A percentile compares a stretch with the other conserved stretches of the same genome.
These are phyloP conservation scores for Apeltes quadracus DNA, from an alignment of 2,113 vertebrate genomes.

Conservation along the genomic window DNA sequence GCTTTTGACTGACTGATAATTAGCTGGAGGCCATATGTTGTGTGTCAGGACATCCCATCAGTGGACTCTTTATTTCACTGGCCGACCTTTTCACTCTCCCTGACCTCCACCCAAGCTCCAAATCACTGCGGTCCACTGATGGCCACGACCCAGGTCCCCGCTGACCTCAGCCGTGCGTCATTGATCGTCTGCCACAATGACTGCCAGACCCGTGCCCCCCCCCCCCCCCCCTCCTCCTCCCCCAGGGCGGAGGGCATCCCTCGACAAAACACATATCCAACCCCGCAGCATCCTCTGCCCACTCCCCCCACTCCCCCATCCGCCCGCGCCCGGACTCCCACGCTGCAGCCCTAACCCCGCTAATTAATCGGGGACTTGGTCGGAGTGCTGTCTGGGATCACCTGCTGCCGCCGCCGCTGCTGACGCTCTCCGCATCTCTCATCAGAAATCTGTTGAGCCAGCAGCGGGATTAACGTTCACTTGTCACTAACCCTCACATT, in stretches of 20 bases:
- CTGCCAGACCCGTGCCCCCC: constrained; percentile 15
- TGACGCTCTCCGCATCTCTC: constrained; percentile 33
- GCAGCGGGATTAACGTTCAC: constrained; percentile 45
- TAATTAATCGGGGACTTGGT: constrained; percentile 65
- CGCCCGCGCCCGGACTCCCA: constrained; percentile 51
- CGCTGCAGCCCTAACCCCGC: constrained; percentile 32
- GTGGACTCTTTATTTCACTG: constrained; percentile 47
- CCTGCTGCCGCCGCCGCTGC: constrained; percentile 44
- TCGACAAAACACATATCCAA: constrained; percentile 15
- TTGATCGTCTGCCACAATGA: constrained; percentile 58
- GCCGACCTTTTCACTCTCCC: constrained; percentile 40
- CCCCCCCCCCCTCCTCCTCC: constrained; percentile 5
- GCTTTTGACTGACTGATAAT: constrained; percentile 20
- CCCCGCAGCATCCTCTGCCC: background rate
- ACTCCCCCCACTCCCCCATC: constrained; percentile 22
- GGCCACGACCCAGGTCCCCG: constrained; percentile 46
- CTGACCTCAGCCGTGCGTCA: constrained; percentile 51
- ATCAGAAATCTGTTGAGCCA: constrained; percentile 49
- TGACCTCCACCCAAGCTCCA: constrained; percentile 42
- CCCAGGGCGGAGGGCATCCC: constrained; percentile 31
- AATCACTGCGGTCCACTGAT: constrained; percentile 54
- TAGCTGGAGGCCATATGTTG: constrained; percentile 11
- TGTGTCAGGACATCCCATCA: constrained; percentile 22
- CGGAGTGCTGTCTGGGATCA: constrained; percentile 52
- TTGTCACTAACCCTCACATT: constrained; percentile 40